Conservation (phyloP, 2,888 invertebrate genomes). For the Sycophila texana region DNA sequence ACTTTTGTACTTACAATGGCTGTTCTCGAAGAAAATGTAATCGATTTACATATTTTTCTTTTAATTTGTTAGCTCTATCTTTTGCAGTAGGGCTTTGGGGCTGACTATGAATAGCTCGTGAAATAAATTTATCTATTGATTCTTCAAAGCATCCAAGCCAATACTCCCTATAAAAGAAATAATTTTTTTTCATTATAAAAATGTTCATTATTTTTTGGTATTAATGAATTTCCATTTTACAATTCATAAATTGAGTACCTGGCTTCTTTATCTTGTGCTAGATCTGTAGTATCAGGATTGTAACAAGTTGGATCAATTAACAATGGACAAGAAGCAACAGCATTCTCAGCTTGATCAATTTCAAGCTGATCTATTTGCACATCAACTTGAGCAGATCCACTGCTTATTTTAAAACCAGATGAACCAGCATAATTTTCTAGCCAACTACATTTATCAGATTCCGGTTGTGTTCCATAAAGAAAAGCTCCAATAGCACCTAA, state of each 20-base stretch:
- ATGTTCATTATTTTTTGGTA: background rate
- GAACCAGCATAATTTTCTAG: slow-evolving; percentile 83
- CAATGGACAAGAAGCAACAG: slow-evolving; percentile 84
- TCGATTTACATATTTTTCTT: slow-evolving; percentile 88
- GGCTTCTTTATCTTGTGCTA: slow-evolving; percentile 90
- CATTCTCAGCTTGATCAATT: slow-evolving; percentile 75
- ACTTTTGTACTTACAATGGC: slow-evolving; percentile 82
- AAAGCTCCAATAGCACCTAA: slow-evolving; percentile 84
- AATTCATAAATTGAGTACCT: slow-evolving; percentile 75
- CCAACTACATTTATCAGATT: slow-evolving; percentile 81
- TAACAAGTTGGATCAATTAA: slow-evolving; percentile 87
- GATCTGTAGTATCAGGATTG: slow-evolving; percentile 93
- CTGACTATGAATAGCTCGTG: slow-evolving; percentile 88
- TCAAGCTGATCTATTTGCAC: slow-evolving; percentile 74
- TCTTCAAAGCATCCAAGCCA: slow-evolving; percentile 95
- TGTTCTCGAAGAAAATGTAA: slow-evolving; percentile 85
- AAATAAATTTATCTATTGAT: slow-evolving; percentile 89
- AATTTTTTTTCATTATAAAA: slow-evolving; percentile 20
- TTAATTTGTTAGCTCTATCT: slow-evolving; percentile 88
- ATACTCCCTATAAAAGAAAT: slow-evolving; percentile 78
- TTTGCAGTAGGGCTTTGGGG: slow-evolving; percentile 85
- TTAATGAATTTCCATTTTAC: background rate
- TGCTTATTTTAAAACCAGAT: slow-evolving; percentile 78
- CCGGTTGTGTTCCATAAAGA: slow-evolving; percentile 80
- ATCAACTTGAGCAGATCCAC: slow-evolving; percentile 73